Conservation (phyloP, 1,140 invertebrate genomes). For the Stenopsyche tienmushanensis region DNA sequence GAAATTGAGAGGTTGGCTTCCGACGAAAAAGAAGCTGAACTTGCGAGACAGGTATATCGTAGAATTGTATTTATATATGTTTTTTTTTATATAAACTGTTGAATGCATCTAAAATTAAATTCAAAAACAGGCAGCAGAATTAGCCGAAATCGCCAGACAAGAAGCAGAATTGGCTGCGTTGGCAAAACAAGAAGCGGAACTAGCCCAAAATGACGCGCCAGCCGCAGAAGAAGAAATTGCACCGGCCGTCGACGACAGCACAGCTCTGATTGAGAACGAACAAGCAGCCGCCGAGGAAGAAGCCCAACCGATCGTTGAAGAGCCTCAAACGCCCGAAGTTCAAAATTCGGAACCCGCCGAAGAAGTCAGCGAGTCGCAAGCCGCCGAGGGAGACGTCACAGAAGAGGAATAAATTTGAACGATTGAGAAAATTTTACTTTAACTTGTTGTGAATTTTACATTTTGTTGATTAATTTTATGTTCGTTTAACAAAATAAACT, state of each 20-base stretch:
- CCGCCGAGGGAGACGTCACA: conserved; percentile 55
- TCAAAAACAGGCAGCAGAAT: conserved; percentile 56
- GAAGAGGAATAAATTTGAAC: conserved; percentile 50
- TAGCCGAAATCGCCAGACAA: conserved; percentile 63
- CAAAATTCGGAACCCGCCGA: conserved; percentile 43
- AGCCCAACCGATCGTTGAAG: conserved; percentile 29
- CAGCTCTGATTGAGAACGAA: conserved; percentile 13
- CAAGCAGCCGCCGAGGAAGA: not conserved
- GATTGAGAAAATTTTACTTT: not conserved
- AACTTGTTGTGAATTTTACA: not conserved
- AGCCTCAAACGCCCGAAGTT: conserved; percentile 42
- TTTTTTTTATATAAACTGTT: not conserved
- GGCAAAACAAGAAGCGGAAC: conserved; percentile 54
- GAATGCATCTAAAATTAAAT: not conserved
- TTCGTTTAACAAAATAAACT: no score
- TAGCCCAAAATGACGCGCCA: conserved; percentile 58
- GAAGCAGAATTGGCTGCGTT: conserved; percentile 60
- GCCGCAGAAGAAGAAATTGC: conserved; percentile 50
- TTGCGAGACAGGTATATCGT: conserved; percentile 56
- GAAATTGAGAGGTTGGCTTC: conserved; percentile 58
- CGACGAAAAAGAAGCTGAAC: conserved; percentile 61
- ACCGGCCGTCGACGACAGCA: conserved; percentile 31
- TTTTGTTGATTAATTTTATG: not conserved
- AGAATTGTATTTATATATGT: conserved; percentile 15
- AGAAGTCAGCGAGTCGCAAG: conserved; percentile 46